A percentile compares a stretch with the other conserved stretches of the same genome.
Evolutionary conservation across 2,797 vertebrate species (phyloP).

Genomic region (Karalla daura): DNA sequence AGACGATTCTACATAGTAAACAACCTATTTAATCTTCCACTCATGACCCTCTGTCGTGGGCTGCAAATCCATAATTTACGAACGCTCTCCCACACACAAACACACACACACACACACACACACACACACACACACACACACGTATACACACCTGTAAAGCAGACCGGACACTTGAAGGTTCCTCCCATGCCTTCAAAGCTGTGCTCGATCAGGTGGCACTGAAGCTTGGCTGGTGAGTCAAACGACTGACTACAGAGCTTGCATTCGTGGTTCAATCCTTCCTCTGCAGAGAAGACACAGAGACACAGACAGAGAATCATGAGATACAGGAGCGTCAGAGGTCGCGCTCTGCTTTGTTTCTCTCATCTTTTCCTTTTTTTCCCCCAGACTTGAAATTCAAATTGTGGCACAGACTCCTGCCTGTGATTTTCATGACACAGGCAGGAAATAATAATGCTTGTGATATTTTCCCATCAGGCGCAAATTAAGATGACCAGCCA

Average conservation of each 20-base stretch:
- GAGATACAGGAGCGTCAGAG: slow-evolving; percentile 52
- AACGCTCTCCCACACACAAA: not conserved
- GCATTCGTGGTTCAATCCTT: slow-evolving; percentile 98
- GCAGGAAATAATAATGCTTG: slow-evolving; percentile 67
- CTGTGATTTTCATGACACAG: slow-evolving; percentile 65
- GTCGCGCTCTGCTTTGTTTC: slow-evolving; percentile 36
- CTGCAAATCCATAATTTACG: not conserved
- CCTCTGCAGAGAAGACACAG: slow-evolving; percentile 85
- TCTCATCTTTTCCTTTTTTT: slow-evolving; percentile 8
- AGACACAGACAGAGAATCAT: slow-evolving; percentile 60
- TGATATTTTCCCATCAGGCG: slow-evolving; percentile 73
- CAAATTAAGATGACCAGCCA: slow-evolving; percentile 68
- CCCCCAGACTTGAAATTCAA: slow-evolving; percentile 42
- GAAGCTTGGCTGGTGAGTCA: slow-evolving; percentile 98
- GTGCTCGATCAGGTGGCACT: slow-evolving; percentile 99
- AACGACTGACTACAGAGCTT: slow-evolving; percentile 99
- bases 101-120: not conserved
- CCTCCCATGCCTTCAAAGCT: slow-evolving; percentile 99
- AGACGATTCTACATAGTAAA: slow-evolving; percentile 11
- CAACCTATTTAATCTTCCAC: not conserved
- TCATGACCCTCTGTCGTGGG: not conserved
- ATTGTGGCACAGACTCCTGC: slow-evolving; percentile 52
- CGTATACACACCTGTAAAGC: slow-evolving; percentile 93
- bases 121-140: slow-evolving; percentile 2
- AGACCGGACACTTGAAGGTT: slow-evolving; percentile 98